phyloP scores from a whole-genome alignment of 2,113 vertebrate species.

The Ctenomys sociabilis region DNA sequence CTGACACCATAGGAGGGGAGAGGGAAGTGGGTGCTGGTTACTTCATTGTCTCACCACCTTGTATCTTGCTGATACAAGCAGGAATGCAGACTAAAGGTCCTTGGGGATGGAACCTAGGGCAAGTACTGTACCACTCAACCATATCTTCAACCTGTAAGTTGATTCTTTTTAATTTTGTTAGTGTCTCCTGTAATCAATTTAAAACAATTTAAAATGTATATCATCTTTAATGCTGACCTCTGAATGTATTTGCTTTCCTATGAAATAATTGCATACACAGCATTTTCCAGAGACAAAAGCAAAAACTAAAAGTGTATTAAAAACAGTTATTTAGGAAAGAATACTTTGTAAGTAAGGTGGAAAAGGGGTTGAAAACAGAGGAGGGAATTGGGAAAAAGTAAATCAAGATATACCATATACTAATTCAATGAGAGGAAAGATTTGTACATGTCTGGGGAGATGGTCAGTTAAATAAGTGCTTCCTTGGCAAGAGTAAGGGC shows the following conservation, averaged over 20 bases:
- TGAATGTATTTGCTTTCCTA: conserved; percentile 21
- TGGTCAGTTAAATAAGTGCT: too few relatives aligned
- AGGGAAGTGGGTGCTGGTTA: background rate
- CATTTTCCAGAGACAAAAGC: conserved; percentile 5
- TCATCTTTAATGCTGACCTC: conserved; percentile 51
- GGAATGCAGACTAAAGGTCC: background rate
- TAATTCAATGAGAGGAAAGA: too few relatives aligned
- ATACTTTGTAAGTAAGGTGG: background rate
- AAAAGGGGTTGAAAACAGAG: background rate
- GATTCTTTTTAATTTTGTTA: conserved; percentile 15
- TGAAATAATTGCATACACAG: background rate
- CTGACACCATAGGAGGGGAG: background rate
- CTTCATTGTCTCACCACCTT: background rate
- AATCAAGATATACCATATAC: background rate
- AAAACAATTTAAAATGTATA: conserved; percentile 43
- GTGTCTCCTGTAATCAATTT: background rate
- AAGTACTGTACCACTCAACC: background rate
- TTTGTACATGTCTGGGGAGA: too few relatives aligned
- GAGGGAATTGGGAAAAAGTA: background rate
- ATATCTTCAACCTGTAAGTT: background rate
- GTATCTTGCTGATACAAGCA: background rate
- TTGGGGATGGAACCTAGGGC: background rate
- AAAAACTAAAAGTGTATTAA: conserved; percentile 49
- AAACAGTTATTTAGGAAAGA: background rate
- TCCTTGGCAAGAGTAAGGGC: too few relatives aligned